These are phyloP conservation scores for Endomychus coccineus DNA, from an alignment of 2,888 invertebrate genomes.

Conservation along the genomic window DNA sequence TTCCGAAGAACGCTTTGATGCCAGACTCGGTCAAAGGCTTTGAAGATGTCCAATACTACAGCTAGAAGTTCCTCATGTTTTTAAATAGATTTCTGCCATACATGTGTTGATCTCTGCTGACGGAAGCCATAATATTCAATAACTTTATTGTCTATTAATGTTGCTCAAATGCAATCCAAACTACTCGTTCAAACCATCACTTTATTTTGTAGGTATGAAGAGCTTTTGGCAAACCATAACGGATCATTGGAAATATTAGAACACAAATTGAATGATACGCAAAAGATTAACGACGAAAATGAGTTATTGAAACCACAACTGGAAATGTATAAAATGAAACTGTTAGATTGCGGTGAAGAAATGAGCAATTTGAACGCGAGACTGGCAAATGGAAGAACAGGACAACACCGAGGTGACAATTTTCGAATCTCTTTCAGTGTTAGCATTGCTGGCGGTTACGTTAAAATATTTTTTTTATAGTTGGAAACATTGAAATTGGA, in stretches of 20 bases:
- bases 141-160: neutral
- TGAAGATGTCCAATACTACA: too few relatives aligned
- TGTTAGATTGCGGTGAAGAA: constrained; percentile 6
- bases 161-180: neutral
- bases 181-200: neutral
- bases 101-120: too few relatives aligned
- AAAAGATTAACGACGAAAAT: constrained; percentile 6
- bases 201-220: constrained; percentile 6
- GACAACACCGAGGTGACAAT: too few relatives aligned
- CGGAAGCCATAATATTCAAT: too few relatives aligned
- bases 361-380: constrained; percentile 5
- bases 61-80: too few relatives aligned
- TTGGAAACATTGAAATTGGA: constrained; percentile 10
- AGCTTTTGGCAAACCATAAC: constrained; percentile 10
- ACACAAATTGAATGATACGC: constrained; percentile 10
- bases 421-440: too few relatives aligned
- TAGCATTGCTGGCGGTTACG: too few relatives aligned
- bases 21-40: too few relatives aligned
- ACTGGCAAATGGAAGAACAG: neutral
- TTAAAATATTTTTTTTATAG: too few relatives aligned
- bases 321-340: constrained; percentile 11
- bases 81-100: too few relatives aligned
- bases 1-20: too few relatives aligned
- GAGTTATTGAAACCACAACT: constrained; percentile 3
- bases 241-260: constrained; percentile 10